Base-by-base conservation (phyloP, 2,888 invertebrate genomes). In the Leistus spinibarbis region DNA sequence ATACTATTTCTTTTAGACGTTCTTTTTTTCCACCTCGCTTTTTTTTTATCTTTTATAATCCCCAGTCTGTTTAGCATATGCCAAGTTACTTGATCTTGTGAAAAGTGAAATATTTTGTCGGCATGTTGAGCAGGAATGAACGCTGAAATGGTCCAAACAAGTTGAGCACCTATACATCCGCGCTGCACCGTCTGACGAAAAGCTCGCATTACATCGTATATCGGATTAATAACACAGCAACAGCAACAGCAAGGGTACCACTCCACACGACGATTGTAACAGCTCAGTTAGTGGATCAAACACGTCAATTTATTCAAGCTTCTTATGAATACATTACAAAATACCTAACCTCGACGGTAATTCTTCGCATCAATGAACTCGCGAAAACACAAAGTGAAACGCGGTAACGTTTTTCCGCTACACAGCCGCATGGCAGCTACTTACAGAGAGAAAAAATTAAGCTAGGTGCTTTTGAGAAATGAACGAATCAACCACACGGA, bases 101-200 rank as follows among this genome's bases (percentile, higher is more conserved):
- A 81, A 80, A 82, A 81, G 78, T 81, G 81, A 81, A 82, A 83
- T 82, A 82, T 82, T 82, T 73, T 82, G 82, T 81, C 82, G 81
- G 81, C 82, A 79, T 82, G 81, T 83, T 81, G 79, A 82, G 81
- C 81, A 81, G 80, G 80, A 80, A 79, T 78, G 76, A 77, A 77
- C 76, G 77, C 73, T 78, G 79, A 78, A 78, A 77, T 24, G 40
- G 65, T 65, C 66, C 72, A 72, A 72, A 72, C 66, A 72, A 65
- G 72, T 72, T 20, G 66, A 66, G 72, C 13, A 17, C n/a, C 7
- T 71, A 54, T n/a, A 60, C 60, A 19, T 10, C 20, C 16, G 20
- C 53, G 20, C 22, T 17, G 10, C 54, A 16, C 53, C 54, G 62
- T 7, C 62, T 57, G 53, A 17, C 22, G 17, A 10, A 20, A 22